Percentiles rank a stretch among this genome's conserved stretches.
Conservation (phyloP, 1,140 invertebrate species). For the Dendrolimus punctatus region DNA sequence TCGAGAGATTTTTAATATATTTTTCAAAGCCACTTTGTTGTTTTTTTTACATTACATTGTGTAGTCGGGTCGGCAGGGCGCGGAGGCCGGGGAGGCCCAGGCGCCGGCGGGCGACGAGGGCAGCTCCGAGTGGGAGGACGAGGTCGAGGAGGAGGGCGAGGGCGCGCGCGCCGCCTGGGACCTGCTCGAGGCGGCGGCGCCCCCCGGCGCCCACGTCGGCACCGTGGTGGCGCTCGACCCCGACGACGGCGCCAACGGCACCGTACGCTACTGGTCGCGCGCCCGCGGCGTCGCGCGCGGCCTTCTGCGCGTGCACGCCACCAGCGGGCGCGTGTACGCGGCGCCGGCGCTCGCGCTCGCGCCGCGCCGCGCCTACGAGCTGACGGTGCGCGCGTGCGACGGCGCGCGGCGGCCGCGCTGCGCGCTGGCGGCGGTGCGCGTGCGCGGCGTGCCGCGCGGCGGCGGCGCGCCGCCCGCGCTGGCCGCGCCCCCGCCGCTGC, state of each 20-base stretch:
- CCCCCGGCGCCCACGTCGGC: constrained; percentile 27
- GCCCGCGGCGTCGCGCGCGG: constrained; percentile 41
- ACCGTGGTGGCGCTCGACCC: constrained; percentile 84
- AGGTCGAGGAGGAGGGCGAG: constrained; percentile 38
- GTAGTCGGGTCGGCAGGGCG: constrained; percentile 9
- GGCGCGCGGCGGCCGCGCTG: constrained; percentile 80
- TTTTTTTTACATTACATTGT: too few relatives aligned
- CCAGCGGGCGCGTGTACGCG: constrained; percentile 38
- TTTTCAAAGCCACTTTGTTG: too few relatives aligned
- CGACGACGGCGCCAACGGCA: constrained; percentile 87
- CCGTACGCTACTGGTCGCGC: constrained; percentile 69
- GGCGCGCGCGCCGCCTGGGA: constrained; percentile 38
- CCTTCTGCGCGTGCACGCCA: constrained; percentile 37
- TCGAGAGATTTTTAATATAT: too few relatives aligned
- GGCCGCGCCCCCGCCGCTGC: constrained; percentile 77
- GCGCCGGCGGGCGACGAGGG: constrained; percentile 27
- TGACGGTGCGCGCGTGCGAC: constrained; percentile 84
- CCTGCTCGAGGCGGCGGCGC: constrained; percentile 26
- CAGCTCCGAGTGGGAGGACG: constrained; percentile 40
- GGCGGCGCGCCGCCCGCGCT: constrained; percentile 76
- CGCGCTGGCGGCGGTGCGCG: constrained; percentile 79
- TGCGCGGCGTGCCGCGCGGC: constrained; percentile 76
- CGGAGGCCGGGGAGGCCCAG: constrained; percentile 6
- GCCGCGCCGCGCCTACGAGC: constrained; percentile 82
- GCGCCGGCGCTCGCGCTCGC: constrained; percentile 68